Evolutionary conservation across 1,140 invertebrate species (phyloP).

Genomic region (Drosophila carrolli): DNA sequence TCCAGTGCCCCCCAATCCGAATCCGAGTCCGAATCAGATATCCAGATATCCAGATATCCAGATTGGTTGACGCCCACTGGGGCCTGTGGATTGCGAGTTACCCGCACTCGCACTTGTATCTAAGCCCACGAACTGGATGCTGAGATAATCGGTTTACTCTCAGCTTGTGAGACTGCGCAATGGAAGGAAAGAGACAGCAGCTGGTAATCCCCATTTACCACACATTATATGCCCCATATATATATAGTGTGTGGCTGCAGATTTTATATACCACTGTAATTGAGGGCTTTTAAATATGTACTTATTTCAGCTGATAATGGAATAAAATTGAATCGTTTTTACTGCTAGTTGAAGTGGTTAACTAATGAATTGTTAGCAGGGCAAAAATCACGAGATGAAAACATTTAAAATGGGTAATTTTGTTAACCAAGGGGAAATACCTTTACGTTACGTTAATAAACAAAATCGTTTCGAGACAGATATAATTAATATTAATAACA

Average conservation of each 20-base stretch:
- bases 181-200: slow-evolving; percentile 15
- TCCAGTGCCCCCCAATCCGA: slow-evolving; percentile 32
- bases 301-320: slow-evolving; percentile 50
- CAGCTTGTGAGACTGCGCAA: slow-evolving; percentile 57
- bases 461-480: neutral
- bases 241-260: neutral
- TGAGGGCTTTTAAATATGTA: slow-evolving; percentile 30
- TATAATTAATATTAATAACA: neutral
- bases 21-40: neutral
- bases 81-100: slow-evolving; percentile 32
- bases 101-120: slow-evolving; percentile 24
- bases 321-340: slow-evolving; percentile 34
- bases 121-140: slow-evolving; percentile 38
- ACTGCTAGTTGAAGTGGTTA: slow-evolving; percentile 34
- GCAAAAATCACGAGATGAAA: slow-evolving; percentile 21
- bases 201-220: neutral
- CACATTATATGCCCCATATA: neutral
- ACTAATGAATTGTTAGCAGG: slow-evolving; percentile 53
- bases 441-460: neutral
- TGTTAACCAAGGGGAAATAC: neutral
- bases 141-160: slow-evolving; percentile 52
- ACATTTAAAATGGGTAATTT: slow-evolving; percentile 7
- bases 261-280: slow-evolving; percentile 10
- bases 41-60: slow-evolving; percentile 5
- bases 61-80: slow-evolving; percentile 57